Percentiles rank a stretch among this genome's conserved stretches.
phyloP scores from a whole-genome alignment of 2,888 invertebrate genomes.

The Escarpia spicata region DNA sequence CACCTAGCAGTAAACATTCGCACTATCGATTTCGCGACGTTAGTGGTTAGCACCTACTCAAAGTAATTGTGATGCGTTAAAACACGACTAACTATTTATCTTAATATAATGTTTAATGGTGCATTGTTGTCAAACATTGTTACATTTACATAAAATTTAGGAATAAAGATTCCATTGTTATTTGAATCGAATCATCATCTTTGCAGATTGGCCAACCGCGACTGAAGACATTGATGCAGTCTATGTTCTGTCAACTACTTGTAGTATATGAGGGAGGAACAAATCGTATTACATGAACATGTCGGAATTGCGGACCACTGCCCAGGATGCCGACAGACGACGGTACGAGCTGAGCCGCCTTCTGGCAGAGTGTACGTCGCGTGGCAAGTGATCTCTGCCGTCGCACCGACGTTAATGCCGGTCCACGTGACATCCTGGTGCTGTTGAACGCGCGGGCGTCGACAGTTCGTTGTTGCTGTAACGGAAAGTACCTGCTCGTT shows the following conservation, averaged over 20 bases:
- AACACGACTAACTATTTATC: too few relatives aligned
- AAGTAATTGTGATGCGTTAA: too few relatives aligned
- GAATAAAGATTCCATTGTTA: too few relatives aligned
- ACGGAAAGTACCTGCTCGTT: background rate
- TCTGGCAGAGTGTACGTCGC: background rate
- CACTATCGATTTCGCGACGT: too few relatives aligned
- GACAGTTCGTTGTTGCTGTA: background rate
- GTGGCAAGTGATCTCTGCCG: background rate
- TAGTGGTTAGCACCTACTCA: too few relatives aligned
- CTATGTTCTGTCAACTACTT: background rate
- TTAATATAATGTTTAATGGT: too few relatives aligned
- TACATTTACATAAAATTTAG: too few relatives aligned
- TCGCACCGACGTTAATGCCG: background rate
- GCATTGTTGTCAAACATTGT: too few relatives aligned
- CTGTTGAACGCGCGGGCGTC: background rate
- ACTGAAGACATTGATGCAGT: background rate
- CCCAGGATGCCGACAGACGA: background rate
- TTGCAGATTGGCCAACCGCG: background rate
- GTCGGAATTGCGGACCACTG: background rate
- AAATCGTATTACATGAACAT: background rate
- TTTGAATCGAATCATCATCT: background rate
- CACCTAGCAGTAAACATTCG: too few relatives aligned
- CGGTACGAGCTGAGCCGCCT: background rate
- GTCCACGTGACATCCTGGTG: background rate
- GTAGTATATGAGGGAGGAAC: background rate